These are phyloP conservation scores for Eremobia ochroleuca DNA, from an alignment of 2,888 invertebrate genomes.

Conservation along the genomic window DNA sequence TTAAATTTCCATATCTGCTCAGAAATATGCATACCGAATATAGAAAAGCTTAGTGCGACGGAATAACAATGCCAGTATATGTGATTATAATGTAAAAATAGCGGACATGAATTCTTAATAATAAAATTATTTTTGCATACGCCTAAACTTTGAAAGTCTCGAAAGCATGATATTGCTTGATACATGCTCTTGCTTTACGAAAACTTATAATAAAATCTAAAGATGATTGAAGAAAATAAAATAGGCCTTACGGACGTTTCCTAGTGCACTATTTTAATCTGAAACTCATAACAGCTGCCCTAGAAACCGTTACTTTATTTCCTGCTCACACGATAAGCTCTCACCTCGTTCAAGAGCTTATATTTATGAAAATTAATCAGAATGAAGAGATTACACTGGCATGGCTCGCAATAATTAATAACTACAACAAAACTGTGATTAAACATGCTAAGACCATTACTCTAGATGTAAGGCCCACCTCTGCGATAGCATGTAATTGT, in stretches of 20 bases:
- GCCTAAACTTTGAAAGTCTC: neutral
- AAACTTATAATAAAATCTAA: neutral
- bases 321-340: constrained; percentile 60
- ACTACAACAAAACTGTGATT: constrained; percentile 54
- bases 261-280: constrained; percentile 34
- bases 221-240: neutral
- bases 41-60: constrained; percentile 62
- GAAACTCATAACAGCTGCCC: constrained; percentile 36
- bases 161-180: neutral
- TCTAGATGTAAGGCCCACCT: constrained; percentile 53
- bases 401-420: constrained; percentile 50
- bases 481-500: constrained; percentile 54
- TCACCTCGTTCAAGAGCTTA: constrained; percentile 39
- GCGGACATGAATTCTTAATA: constrained; percentile 1
- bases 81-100: constrained; percentile 45
- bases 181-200: no score
- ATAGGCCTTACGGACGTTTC: constrained; percentile 7
- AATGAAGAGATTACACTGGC: constrained; percentile 57
- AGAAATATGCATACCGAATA: constrained; percentile 70
- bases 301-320: constrained; percentile 56
- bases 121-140: no score
- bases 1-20: constrained; percentile 77
- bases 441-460: constrained; percentile 43
- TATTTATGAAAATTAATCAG: constrained; percentile 61
- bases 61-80: constrained; percentile 60